Conservation (phyloP, 2,113 vertebrate species). For the Hipposideros armiger region DNA sequence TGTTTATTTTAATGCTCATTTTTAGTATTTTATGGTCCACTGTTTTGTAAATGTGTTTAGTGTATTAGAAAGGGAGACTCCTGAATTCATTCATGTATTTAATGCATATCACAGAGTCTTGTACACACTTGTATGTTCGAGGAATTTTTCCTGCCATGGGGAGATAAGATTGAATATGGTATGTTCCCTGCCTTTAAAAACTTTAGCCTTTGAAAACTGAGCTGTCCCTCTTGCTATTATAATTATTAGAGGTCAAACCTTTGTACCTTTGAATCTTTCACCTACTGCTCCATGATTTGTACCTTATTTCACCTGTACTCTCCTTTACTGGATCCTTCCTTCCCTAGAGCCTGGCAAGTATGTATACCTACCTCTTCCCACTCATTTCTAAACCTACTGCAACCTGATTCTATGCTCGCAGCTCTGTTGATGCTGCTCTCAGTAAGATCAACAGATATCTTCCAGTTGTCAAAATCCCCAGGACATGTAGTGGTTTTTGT, state of each 20-base stretch:
- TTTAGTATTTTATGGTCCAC: not conserved
- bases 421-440: not conserved
- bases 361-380: not conserved
- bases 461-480: not conserved
- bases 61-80: not conserved
- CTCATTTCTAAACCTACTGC: not conserved
- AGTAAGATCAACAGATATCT: not conserved
- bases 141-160: not conserved
- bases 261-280: not conserved
- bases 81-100: not conserved
- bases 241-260: not conserved
- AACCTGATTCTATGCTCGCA: not conserved
- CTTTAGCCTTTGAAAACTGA: conserved; percentile 10
- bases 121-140: not conserved
- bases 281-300: not conserved
- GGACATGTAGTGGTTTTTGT: not conserved
- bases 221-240: not conserved
- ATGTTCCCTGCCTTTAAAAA: not conserved
- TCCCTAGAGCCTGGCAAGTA: not conserved
- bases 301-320: not conserved
- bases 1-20: not conserved
- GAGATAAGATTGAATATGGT: not conserved
- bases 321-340: not conserved
- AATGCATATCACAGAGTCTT: not conserved
- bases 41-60: not conserved